Evolutionary conservation across 2,113 vertebrate species (phyloP).

Genomic region (Pollimyrus isidori): DNA sequence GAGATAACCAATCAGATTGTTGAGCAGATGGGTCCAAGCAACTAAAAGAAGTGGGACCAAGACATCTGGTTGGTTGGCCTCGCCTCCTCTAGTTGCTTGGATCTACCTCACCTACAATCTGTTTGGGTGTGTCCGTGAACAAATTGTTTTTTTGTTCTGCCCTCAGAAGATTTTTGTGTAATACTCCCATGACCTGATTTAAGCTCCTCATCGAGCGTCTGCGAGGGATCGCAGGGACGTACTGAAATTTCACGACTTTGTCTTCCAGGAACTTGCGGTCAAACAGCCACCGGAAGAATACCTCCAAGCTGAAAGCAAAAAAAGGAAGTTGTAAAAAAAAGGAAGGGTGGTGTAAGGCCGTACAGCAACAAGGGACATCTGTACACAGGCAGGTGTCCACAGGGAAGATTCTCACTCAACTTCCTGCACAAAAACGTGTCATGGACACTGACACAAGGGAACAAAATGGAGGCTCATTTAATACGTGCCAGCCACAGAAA

Average conservation of each 20-base stretch:
- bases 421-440: not conserved
- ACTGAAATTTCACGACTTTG: slow-evolving; percentile 85
- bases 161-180: too few species aligned
- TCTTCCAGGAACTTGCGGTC: slow-evolving; percentile 80
- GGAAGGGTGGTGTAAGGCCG: not conserved
- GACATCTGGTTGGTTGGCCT: not conserved
- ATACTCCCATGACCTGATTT: not conserved
- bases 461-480: not conserved
- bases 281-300: slow-evolving; percentile 93
- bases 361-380: not conserved
- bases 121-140: too few species aligned
- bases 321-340: not conserved
- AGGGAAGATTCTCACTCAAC: not conserved
- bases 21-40: too few species aligned
- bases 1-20: too few species aligned
- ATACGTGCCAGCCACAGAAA: not conserved
- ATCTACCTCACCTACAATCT: too few species aligned
- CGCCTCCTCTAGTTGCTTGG: too few species aligned
- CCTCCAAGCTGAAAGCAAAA: slow-evolving; percentile 65
- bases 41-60: not conserved
- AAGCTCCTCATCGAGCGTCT: not conserved
- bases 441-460: not conserved
- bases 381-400: not conserved
- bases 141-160: too few species aligned
- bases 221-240: slow-evolving; percentile 47